Evolutionary conservation across 1,140 invertebrate genomes (phyloP), one percentile per base, ranked within the genome.

Genomic region (Chionoecetes opilio): DNA sequence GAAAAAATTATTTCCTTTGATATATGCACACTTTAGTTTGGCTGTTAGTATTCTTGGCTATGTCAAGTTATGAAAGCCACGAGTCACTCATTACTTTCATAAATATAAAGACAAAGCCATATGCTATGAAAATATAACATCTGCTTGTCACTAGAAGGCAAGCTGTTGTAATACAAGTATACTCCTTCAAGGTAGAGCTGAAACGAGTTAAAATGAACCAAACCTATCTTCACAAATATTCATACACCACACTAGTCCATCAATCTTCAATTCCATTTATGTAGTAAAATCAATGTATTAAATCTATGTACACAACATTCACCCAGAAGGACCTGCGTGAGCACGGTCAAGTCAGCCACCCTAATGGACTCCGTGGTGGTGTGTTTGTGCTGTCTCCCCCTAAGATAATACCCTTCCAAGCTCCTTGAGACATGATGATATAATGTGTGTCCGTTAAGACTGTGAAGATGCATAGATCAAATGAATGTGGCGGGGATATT

Each of bases 271-370:
- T 94, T 94, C 93, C 93, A 89, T 94, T 53, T n/a, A 6, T 21
- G 63, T 75, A 75, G n/a, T 75, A 75, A 75, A 53, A 89, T 34
- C 21, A 89, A 92, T 92, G 84, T 92, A 92, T 92, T 92, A 92
- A 84, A 92, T 75, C 82, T 92, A 92, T 92, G 82, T 92, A 92
- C 91, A 92, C 75, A 82, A 92, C 41, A 92, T 92, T 92, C 82
- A 92, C 38, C 63, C 37, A 82, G 32, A 26, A 38, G 82, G 91
- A 92, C 84, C 84, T 21, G 38, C 85, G 75, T 92, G 91, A 85
- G 91, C 91, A 92, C 35, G 84, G 41, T 38, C 32, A 92, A 92
- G 63, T 92, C n/a, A 35, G 75, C 34, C 82, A 38, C 31, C 11
- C 38, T 82, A 92, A 37, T 92, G 37, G 91, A 82, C 75, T 85